Percentiles rank a stretch among this genome's conserved stretches.
These are phyloP conservation scores for Plecturocebus donacophilus DNA, from an alignment of 2,113 vertebrate species.

Conservation along the genomic window DNA sequence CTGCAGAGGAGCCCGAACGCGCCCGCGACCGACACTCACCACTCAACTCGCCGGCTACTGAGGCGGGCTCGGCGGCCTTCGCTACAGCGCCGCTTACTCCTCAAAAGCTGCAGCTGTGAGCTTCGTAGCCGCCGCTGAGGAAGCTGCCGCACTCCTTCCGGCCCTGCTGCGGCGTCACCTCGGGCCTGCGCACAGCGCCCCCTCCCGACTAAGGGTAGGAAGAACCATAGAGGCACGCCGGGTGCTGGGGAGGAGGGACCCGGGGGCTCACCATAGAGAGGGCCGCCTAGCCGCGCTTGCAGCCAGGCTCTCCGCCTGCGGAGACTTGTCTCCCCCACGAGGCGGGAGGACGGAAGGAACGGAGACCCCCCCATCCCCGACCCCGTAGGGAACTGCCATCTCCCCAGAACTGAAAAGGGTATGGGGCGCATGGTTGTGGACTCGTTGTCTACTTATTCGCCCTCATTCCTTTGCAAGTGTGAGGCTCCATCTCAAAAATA, in stretches of 20 bases:
- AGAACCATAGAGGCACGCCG: slow-evolving; percentile 73
- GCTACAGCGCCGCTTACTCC: not conserved
- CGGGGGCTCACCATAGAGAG: slow-evolving; percentile 57
- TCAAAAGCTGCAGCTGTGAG: not conserved
- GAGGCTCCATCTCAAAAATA: no score
- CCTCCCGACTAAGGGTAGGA: slow-evolving; percentile 75
- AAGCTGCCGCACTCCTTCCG: slow-evolving; percentile 68
- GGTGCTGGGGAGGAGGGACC: slow-evolving; percentile 58
- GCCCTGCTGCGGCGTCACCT: slow-evolving; percentile 58
- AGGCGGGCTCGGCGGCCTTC: no score
- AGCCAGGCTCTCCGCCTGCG: accelerated
- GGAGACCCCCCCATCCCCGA: not conserved
- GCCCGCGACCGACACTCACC: not conserved
- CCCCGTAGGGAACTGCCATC: not conserved
- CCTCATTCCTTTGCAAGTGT: not conserved
- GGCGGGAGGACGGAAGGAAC: slow-evolving; percentile 29
- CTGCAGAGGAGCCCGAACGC: not conserved
- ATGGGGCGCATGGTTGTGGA: not conserved
- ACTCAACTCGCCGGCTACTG: not conserved
- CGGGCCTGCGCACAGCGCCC: slow-evolving; percentile 80
- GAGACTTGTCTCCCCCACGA: slow-evolving; percentile 55
- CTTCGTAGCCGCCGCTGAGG: not conserved
- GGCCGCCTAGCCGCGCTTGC: not conserved
- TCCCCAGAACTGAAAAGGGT: not conserved
- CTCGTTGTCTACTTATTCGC: not conserved